Evolutionary conservation across 2,113 vertebrate species (phyloP).

Genomic region (Aphelocoma coerulescens): DNA sequence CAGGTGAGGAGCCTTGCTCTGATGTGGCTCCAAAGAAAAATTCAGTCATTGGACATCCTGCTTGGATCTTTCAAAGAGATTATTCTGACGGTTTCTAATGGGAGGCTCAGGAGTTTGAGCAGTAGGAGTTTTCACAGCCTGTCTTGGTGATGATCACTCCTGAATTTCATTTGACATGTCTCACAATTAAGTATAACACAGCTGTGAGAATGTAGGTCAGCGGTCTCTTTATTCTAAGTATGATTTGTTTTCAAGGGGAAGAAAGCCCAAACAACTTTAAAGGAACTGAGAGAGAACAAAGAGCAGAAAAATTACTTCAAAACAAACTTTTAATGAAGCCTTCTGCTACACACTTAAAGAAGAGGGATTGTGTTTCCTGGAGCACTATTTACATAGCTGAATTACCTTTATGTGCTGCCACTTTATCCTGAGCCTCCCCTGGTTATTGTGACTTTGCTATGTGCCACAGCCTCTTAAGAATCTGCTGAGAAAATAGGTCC

Average conservation of each 20-base stretch:
- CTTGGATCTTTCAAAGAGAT: background rate
- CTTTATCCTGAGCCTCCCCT: background rate
- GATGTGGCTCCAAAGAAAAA: background rate
- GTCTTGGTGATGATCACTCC: background rate
- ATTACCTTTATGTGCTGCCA: background rate
- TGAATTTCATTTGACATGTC: background rate
- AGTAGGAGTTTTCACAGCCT: background rate
- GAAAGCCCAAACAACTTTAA: background rate
- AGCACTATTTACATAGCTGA: background rate
- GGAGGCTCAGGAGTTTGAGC: background rate
- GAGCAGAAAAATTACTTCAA: conserved; percentile 17
- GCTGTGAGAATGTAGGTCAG: conserved; percentile 41
- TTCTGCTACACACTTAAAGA: background rate
- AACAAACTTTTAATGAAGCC: conserved; percentile 28
- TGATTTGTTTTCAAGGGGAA: conserved; percentile 25
- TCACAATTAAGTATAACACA: conserved; percentile 5
- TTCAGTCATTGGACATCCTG: background rate
- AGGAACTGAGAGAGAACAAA: conserved; percentile 25
- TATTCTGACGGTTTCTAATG: background rate
- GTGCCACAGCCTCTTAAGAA: background rate
- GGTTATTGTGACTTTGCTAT: background rate
- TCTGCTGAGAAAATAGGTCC: background rate
- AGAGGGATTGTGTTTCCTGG: background rate
- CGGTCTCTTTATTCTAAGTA: background rate
- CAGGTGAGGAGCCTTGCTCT: background rate